Base-by-base conservation (phyloP, 2,113 vertebrate species). In the Salminus brasiliensis region DNA sequence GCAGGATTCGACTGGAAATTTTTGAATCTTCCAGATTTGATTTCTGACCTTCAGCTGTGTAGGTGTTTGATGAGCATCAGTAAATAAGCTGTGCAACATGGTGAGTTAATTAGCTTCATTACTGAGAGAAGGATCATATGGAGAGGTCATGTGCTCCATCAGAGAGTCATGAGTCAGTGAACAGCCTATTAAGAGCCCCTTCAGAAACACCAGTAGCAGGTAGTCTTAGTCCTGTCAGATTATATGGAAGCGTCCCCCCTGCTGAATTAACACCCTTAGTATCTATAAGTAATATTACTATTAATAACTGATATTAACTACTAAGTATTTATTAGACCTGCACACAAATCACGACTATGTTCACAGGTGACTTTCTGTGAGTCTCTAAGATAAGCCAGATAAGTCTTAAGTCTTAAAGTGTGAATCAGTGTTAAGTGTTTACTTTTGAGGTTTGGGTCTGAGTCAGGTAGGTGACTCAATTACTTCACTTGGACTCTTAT, bases 51-150 rank as follows among this genome's bases (percentile, higher is more conserved):
- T 49, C 52, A 52, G 5, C 27, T 60, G 27, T 30, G 12, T 47
- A 29, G 13, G 18, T 63, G 47, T 49, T 55, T 57, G 49, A 72
- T 27, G 41, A 43, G 62, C 25, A 32, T 74, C 41, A 32, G 25
- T 52, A 47, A 45, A 49, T 15, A 16, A 9, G 7, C 4, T 30
- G 15, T 74, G 27, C 57, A 16, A 12, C 55, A 47, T 27, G 29
- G 25, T 47, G 27, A 25, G 72, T 25, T 74, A 21, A 60, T 43
- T 74, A 60, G 34, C 43, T 25, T 65, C 63, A 75, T 34, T 18
- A 63, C 41, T 11, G 11, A 30, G 16, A 23, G 41, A n/a, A 62
- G 39, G 11, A 30, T 53, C 47, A 15, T 53, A 55, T 34, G 6
- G 36, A 72, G 73, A n/a, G 41, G 41, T 65, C 73, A 49, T 75